Evolutionary conservation across 2,113 vertebrate species (phyloP), one percentile per base, ranked within the genome.

Genomic region (Okapia johnstoni): DNA sequence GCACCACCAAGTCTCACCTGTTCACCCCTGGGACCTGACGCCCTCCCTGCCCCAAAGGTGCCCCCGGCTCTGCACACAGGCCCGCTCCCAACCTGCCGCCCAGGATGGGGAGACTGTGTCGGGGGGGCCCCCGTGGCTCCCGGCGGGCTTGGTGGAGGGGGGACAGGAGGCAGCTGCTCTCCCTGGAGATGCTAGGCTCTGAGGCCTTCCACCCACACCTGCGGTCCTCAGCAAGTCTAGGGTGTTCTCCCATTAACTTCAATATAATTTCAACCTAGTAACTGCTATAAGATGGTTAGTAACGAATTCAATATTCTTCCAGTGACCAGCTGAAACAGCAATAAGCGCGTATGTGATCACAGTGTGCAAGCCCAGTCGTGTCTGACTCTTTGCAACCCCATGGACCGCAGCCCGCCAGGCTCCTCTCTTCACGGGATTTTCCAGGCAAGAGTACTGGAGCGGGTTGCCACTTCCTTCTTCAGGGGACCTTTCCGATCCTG

Each of bases 61-160:
- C 46, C 36, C 17, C 9, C 14, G 4, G 19, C 13, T 30, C 23
- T 1, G 80, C 54, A 23, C 13, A 7, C 1, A 57, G 1, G 15
- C 9, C 83, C 12, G 5, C 12, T 33, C 48, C 90, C 14, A 30
- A 21, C 1, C 57, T 3, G 9, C 2, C 2, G 2, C 33, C 21
- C 9, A 0, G 0, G 6, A 80, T 5, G 9, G 4, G 3, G 25
- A 26, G 26, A 1, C 3, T 0, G 4, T 0, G 15, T 57, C 84
- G 6, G 0, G 2, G 16, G 25, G 57, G 36, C n/a, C 48, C 91
- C 48, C 4, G 3, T 0, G 4, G 36, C 40, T 40, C 26, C 55
- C 25, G 10, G 0, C 1, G 5, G 43, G 13, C 9, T 9, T 8
- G 14, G n/a, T n/a, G n/a, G n/a, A n/a, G n/a, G 19, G 14, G 7